Evolutionary conservation across 1,140 invertebrate species (phyloP).

Genomic region (Drosophila equinoxialis): DNA sequence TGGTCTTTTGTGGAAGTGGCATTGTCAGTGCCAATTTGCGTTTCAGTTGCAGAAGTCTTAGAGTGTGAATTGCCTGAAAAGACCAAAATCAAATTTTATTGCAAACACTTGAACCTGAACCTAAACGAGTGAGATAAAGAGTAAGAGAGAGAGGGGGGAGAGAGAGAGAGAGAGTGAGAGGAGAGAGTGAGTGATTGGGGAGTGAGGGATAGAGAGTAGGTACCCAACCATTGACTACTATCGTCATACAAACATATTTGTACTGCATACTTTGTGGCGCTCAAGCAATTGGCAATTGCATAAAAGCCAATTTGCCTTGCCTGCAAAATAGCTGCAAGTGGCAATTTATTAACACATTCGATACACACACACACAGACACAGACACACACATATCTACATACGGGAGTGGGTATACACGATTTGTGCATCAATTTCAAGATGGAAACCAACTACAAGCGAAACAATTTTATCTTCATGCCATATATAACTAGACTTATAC

Average conservation of each 20-base stretch:
- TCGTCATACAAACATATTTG: constrained; percentile 4
- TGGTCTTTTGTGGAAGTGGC: constrained; percentile 1
- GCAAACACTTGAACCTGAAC: constrained; percentile 57
- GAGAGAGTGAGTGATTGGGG: neutral
- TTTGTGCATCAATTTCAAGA: constrained; percentile 73
- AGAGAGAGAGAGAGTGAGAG: neutral
- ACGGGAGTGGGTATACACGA: constrained; percentile 45
- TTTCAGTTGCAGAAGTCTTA: constrained; percentile 19
- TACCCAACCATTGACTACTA: neutral
- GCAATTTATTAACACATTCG: constrained; percentile 64
- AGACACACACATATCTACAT: neutral
- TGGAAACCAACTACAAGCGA: constrained; percentile 35
- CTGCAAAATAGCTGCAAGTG: constrained; percentile 75
- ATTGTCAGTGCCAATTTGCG: constrained; percentile 40
- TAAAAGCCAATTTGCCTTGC: constrained; percentile 73
- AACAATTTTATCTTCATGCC: constrained; percentile 45
- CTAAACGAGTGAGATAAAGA: neutral
- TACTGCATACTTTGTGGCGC: constrained; percentile 51
- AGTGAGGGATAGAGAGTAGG: neutral
- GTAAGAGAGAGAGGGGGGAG: neutral
- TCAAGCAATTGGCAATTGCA: constrained; percentile 59
- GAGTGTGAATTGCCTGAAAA: constrained; percentile 17
- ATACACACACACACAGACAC: constrained; percentile 28
- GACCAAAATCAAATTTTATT: constrained; percentile 71
- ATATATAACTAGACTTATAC: neutral